A percentile compares a stretch with the other conserved stretches of the same genome.
Conservation (phyloP, 2,888 invertebrate species). For the Elmis aenea region DNA sequence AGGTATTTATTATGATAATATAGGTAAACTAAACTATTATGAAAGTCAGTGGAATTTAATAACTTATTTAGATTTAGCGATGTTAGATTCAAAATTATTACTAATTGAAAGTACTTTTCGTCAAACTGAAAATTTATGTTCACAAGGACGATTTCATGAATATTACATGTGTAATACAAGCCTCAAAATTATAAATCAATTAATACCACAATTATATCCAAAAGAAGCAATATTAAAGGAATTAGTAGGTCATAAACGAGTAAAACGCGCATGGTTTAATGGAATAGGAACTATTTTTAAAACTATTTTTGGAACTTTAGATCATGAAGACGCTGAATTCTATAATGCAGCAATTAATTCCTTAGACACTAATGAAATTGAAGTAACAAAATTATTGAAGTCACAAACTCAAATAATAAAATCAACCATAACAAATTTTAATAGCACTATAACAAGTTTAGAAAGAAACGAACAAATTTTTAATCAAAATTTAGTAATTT, state of each 20-base stretch:
- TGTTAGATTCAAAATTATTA: neutral
- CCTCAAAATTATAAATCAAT: neutral
- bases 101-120: neutral
- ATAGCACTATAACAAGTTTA: constrained; percentile 17
- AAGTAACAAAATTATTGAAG: constrained; percentile 16
- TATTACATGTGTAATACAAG: neutral
- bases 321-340: constrained; percentile 27
- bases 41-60: neutral
- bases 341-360: constrained; percentile 24
- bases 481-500: constrained; percentile 15
- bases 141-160: neutral
- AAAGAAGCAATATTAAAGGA: neutral
- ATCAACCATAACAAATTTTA: constrained; percentile 20
- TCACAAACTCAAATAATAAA: constrained; percentile 21
- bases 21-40: neutral
- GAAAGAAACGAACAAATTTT: constrained; percentile 18
- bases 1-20: neutral
- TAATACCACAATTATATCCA: neutral
- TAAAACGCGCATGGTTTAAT: constrained; percentile 25
- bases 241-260: constrained; percentile 7
- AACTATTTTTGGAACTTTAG: constrained; percentile 28
- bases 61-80: neutral
- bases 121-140: neutral
- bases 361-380: constrained; percentile 15
- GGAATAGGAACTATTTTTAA: constrained; percentile 26